Evolutionary conservation across 2,888 invertebrate species (phyloP), one percentile per base, ranked within the genome.

Genomic region (Lobophora halterata): DNA sequence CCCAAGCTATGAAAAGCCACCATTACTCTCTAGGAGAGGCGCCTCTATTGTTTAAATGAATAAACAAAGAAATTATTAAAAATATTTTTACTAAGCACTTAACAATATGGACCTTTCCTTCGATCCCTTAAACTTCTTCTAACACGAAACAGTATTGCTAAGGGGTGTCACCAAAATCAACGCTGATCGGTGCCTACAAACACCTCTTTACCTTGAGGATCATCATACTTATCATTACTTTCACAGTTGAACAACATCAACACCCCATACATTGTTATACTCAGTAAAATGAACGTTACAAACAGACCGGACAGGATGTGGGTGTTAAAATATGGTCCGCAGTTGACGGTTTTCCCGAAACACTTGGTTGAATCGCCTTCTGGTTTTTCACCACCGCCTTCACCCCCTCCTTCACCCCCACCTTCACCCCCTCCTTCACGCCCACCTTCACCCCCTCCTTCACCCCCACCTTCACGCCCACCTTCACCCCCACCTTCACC

Each of bases 291-390:
- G 0, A 43, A 40, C 0, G 58, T 28, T 0, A 79, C 52, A 5
- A 77, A 49, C 0, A 80, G 27, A 0, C 55, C 55, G 0, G 71
- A 35, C 0, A 79, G 18, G 0, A 79, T 71, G 0, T 48, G 49
- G 0, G 54, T 31, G 18, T 54, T 73, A 35, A 76, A 77, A 16
- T 68, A 77, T 0, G 73, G 73, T 0, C 71, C 69, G 25, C 80
- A 79, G 37, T 72, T 65, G 0, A 65, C 53, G 0, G 62, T 49
- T 0, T 52, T 43, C 0, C 61, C 67, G 23, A 77, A 78, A 18
- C 3, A 12, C 9, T 18, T 24, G 1, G 17, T 18, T 4, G 19
- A n/a, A n/a, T n/a, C n/a, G n/a, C n/a, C n/a, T n/a, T n/a, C n/a
- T n/a, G n/a, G n/a, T 9, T 21, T 20, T 3, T 19, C 20, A 5